Evolutionary conservation across 1,140 invertebrate species (phyloP), one percentile per base, ranked within the genome.

Genomic region (Zaprionus ornatus): DNA sequence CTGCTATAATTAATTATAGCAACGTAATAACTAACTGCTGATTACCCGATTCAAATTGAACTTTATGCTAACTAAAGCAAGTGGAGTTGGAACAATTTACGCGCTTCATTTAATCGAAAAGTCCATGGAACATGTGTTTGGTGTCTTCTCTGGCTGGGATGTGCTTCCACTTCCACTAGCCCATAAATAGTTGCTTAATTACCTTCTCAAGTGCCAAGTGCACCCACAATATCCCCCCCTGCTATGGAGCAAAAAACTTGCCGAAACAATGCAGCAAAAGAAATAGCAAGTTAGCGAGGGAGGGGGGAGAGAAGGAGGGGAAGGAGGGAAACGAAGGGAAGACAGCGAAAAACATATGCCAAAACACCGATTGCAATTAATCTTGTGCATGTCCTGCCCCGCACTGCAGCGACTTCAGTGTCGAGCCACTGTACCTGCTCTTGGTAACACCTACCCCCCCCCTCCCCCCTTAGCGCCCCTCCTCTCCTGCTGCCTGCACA

Each of bases 301-400:
- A 62, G 50, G 21, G 40, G 48, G 57, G 19, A 50, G 27, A 52
- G n/a, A 35, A n/a, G 40, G 0, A 6, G 9, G 1, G 29, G 19
- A n/a, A 7, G 3, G n/a, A n/a, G n/a, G 12, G n/a, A 12, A 45
- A 29, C 37, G 52, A 17, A 54, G 32, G 17, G 45, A n/a, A 54
- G 32, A 23, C 32, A 63, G 25, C 37, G 50, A 40, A 85, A 85
- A 90, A 90, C 85, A 90, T 90, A 90, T 90, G 85, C 86, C 82
- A 79, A 85, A 82, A 90, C 85, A 90, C 85, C 85, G 86, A 90
- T 90, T 85, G 85, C 85, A 90, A 90, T 90, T 90, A 90, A 90
- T 90, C 85, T 90, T 88, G 72, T 87, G 85, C 84, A 84, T 80
- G 83, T 88, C 71, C 62, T 65, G 55, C 48, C 52, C 50, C 29